Evolutionary conservation across 2,888 invertebrate genomes (phyloP).

Genomic region (Andricus curvator): DNA sequence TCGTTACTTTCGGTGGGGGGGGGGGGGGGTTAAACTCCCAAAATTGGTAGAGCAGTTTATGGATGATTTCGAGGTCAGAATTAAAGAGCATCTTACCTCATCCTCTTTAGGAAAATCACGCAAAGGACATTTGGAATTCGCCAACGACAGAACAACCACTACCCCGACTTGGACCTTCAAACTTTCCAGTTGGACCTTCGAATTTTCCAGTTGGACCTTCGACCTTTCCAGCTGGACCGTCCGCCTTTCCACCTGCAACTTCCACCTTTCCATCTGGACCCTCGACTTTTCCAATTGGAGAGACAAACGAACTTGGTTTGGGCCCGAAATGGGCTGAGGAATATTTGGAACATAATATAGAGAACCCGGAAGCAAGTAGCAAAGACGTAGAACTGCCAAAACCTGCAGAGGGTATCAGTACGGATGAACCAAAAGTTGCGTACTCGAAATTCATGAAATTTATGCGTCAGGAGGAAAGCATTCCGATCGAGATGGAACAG

Average conservation of each 20-base stretch:
- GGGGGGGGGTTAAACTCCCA: too few species aligned
- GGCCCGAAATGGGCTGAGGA: constrained; percentile 84
- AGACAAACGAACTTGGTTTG: constrained; percentile 77
- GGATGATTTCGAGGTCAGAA: not conserved
- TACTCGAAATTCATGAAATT: constrained; percentile 92
- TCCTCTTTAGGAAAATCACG: constrained; percentile 68
- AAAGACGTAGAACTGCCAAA: constrained; percentile 76
- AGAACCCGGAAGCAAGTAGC: constrained; percentile 59
- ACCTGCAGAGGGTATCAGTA: constrained; percentile 81
- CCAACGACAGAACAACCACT: constrained; percentile 58
- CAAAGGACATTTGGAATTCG: constrained; percentile 79
- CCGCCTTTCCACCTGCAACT: not conserved
- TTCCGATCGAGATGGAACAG: constrained; percentile 79
- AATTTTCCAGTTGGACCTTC: constrained; percentile 44
- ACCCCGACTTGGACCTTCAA: constrained; percentile 39
- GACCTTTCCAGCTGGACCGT: not conserved
- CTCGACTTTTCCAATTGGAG: constrained; percentile 48
- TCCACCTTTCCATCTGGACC: constrained; percentile 18
- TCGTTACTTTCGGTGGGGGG: too few species aligned
- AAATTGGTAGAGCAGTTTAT: too few species aligned
- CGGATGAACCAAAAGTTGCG: constrained; percentile 85
- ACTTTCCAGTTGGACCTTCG: constrained; percentile 48
- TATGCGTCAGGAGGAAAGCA: constrained; percentile 87
- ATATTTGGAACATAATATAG: constrained; percentile 78
- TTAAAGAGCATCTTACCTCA: constrained; percentile 9